phyloP scores from a whole-genome alignment of 2,113 vertebrate genomes.

The Brienomyrus longianalis region DNA sequence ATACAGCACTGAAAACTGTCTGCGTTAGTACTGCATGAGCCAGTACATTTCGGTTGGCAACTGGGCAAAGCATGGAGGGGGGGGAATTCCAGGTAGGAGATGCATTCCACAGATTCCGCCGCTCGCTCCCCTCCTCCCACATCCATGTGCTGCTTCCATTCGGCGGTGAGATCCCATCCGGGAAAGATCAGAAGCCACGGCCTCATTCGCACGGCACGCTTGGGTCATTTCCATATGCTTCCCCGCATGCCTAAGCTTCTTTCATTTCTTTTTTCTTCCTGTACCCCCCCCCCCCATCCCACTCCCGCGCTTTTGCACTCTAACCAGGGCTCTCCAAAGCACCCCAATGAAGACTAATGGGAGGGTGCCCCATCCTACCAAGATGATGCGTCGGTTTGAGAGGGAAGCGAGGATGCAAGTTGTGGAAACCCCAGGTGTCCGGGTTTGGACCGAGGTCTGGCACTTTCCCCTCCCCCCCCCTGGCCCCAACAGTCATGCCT shows the following conservation, averaged over 20 bases:
- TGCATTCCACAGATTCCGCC: not conserved
- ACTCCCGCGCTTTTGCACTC: not conserved
- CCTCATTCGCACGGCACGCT: conserved; percentile 45
- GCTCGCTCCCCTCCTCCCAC: conserved; percentile 15
- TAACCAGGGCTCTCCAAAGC: conserved; percentile 36
- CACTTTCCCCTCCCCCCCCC: not conserved
- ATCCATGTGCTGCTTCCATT: conserved; percentile 36
- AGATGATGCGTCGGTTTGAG: conserved; percentile 28
- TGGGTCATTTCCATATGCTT: conserved; percentile 41
- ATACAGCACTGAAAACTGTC: not conserved
- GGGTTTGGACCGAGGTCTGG: not conserved
- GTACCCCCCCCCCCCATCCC: not conserved
- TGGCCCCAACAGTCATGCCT: not conserved
- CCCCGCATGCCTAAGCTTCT: conserved; percentile 25
- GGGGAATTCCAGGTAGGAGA: not conserved
- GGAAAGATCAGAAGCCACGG: conserved; percentile 48
- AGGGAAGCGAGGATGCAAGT: conserved; percentile 28
- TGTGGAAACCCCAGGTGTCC: not conserved
- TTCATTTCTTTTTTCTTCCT: conserved; percentile 2
- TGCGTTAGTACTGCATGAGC: not conserved
- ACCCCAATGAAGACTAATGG: conserved; percentile 48
- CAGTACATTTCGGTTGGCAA: not conserved
- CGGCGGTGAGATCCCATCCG: conserved; percentile 37
- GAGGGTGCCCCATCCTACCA: conserved; percentile 30
- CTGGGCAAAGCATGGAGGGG: not conserved